Evolutionary conservation across 2,888 invertebrate genomes (phyloP).

Genomic region (Aricia artaxerxes): DNA sequence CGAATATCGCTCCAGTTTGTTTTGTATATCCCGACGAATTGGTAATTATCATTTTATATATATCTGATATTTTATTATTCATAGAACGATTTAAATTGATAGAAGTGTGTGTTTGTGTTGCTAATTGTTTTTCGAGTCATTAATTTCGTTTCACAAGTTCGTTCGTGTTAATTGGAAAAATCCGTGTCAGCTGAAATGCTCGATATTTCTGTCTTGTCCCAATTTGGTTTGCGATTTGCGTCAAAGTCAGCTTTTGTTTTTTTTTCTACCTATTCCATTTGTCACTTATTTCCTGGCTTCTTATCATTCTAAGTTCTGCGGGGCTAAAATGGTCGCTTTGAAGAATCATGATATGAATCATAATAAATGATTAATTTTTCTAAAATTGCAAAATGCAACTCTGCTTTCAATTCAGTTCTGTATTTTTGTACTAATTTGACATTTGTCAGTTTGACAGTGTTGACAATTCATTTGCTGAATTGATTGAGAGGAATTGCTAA

Average conservation of each 20-base stretch:
- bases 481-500: too few relatives aligned
- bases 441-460: too few relatives aligned
- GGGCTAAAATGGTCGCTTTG: too few relatives aligned
- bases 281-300: neutral
- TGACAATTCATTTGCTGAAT: too few relatives aligned
- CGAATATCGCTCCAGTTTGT: conserved; percentile 44
- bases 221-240: neutral
- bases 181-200: conserved; percentile 22
- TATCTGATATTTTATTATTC: neutral
- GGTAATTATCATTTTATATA: conserved; percentile 20
- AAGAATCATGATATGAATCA: too few relatives aligned
- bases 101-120: conserved; percentile 19
- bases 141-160: conserved; percentile 10
- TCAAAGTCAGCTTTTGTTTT: neutral
- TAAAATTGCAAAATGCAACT: too few relatives aligned
- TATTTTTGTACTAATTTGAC: too few relatives aligned
- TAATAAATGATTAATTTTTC: too few relatives aligned
- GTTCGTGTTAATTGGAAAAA: conserved; percentile 20
- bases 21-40: conserved; percentile 38
- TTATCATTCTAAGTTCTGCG: neutral
- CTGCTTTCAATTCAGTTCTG: too few relatives aligned
- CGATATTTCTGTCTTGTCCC: conserved; percentile 16
- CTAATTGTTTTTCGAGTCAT: conserved; percentile 25
- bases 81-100: neutral
- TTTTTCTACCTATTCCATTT: neutral